Percentiles rank a stretch among this genome's conserved stretches.
These are phyloP conservation scores for Micropoecilia bifurca DNA, from an alignment of 2,797 vertebrate species.

Conservation along the genomic window DNA sequence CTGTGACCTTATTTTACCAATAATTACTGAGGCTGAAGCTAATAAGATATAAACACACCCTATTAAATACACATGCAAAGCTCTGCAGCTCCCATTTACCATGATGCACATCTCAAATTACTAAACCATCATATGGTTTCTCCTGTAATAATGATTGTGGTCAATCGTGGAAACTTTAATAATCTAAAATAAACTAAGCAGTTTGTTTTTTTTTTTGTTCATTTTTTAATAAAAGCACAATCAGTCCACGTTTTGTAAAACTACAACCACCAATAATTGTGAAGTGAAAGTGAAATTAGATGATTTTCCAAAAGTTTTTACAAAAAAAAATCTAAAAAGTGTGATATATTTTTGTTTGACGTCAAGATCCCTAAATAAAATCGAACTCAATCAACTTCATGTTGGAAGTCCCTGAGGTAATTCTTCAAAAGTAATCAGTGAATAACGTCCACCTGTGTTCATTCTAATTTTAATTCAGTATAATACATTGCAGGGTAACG, in stretches of 20 bases:
- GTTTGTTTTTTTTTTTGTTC: not conserved
- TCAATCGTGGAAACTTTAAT: not conserved
- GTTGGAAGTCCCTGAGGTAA: not conserved
- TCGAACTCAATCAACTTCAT: not conserved
- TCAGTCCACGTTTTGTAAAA: not conserved
- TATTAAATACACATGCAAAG: constrained; percentile 18
- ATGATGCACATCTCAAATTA: not conserved
- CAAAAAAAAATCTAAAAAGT: not conserved
- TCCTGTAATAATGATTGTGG: not conserved
- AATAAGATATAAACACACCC: constrained; percentile 7
- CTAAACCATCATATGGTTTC: not conserved
- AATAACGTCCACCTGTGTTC: not conserved
- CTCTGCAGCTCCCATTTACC: not conserved
- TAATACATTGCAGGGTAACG: not conserved
- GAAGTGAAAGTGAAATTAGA: not conserved
- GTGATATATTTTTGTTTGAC: not conserved
- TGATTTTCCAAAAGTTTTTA: not conserved
- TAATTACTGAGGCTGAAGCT: constrained; percentile 22
- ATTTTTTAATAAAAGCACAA: no score
- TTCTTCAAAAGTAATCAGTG: not conserved
- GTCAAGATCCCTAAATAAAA: not conserved
- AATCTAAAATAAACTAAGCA: not conserved
- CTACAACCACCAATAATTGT: not conserved
- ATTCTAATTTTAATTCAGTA: not conserved
- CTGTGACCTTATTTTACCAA: constrained; percentile 21